Evolutionary conservation across 2,888 invertebrate genomes (phyloP), one percentile per base, ranked within the genome.

Genomic region (Pollenia griseotomentosa): DNA sequence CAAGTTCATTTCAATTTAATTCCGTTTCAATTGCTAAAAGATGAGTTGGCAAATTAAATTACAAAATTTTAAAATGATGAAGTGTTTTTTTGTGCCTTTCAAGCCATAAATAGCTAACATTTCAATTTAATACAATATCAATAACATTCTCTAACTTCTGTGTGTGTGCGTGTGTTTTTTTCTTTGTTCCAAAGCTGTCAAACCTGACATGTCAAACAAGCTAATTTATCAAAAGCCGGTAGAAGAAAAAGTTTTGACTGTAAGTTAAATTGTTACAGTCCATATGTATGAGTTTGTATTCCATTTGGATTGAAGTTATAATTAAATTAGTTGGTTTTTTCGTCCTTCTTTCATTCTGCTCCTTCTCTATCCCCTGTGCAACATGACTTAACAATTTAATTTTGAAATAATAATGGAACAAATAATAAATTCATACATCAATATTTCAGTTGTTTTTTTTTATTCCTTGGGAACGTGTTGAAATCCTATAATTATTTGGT

Each of bases 121-220:
- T 78, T 86, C 82, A 82, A 78, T 82, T 82, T 61, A 53, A n/a
- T 57, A 19, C 19, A 55, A 68, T 55, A 84, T 80, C 61, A 16
- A 74, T 68, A 80, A 70, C 61, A 80, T 40, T 73, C n/a, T 55
- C 42, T 11, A 68, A 68, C 42, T 63, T 55, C 40, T 71, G 8
- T 63, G 11, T 14, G 1, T 51, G 11, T 1, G 16, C 6, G 51
- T 53, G 2, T 12, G n/a, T 40, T 59, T 57, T 73, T 19, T 55
- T 46, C 19, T 61, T 51, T 19, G 14, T 40, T 33, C 68, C 57
- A 12, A 53, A 75, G 66, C 82, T 82, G 82, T 82, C 86, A 86
- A 74, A 78, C 78, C n/a, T 86, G 86, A 86, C 86, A 82, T 82
- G 86, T 74, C 86, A 82, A 82, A 86, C 78, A 66, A 79, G 86